Evolutionary conservation across 2,888 invertebrate species (phyloP), one percentile per base, ranked within the genome.

Genomic region (Amitus sp.): DNA sequence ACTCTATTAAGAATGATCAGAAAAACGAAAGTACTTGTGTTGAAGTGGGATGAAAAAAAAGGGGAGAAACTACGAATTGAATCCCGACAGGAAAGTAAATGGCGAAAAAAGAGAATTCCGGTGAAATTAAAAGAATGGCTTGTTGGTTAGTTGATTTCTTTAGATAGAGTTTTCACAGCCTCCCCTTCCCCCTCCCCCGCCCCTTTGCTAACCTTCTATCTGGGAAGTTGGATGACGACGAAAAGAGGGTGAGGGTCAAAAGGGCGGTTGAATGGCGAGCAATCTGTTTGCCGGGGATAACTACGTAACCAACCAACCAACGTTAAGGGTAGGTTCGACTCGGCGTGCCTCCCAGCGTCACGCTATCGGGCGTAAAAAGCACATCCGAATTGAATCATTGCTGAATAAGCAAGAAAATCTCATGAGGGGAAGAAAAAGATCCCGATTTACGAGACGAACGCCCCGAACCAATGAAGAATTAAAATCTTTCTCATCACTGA

Each of bases 221-320:
- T 59, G 46, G 53, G 77, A 81, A 78, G 83, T 50, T 58, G 59
- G 66, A 53, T 63, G 83, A 82, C 74, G 75, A 80, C 82, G 82
- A 77, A 82, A 84, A 78, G 83, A 65, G 67, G 82, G 82, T 82
- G 83, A 83, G 83, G 57, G 65, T 62, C 62, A 83, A 83, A 82
- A 83, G 82, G 84, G 82, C 82, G 83, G 83, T 82, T 83, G 84
- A 77, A 77, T 76, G 71, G 73, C 68, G 72, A 63, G 80, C 79
- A 79, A 83, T 82, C 77, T 77, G 79, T 78, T 79, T 75, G 71
- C 77, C 37, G 33, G 77, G 83, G 82, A 83, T 83, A 82, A 83
- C 82, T 83, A 80, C 62, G 52, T 68, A 62, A 59, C 70, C 70
- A 67, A 66, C 68, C 62, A 58, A 47, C 66, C 63, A 58, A 55